Evolutionary conservation across 2,113 vertebrate species (phyloP), one percentile per base, ranked within the genome.

Genomic region (Heterochromis multidens): DNA sequence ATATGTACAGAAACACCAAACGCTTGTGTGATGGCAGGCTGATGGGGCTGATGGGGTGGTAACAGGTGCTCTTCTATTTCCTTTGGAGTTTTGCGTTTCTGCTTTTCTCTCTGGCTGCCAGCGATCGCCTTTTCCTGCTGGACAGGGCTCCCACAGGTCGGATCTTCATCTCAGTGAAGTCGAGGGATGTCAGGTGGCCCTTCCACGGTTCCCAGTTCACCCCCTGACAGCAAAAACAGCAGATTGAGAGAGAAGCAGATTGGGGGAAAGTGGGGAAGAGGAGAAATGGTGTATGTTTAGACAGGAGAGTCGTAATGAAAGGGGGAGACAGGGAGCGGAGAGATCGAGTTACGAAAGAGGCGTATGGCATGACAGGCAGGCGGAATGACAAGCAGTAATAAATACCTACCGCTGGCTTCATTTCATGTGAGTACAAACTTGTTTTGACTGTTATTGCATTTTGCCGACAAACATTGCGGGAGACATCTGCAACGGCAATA

Each of bases 201-300:
- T 98, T 98, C 97, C 97, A 98, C 0, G 97, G 97, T 82, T 98
- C 95, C 97, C 97, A 98, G 87, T 98, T 99, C 85, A 98, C 95
- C 2, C 96, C 96, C 97, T 98, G 83, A 21, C 8, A 70, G 83
- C 23, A 14, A 52, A 46, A 59, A 60, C 7, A 74, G 61, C 58
- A 46, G 67, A 82, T 80, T 79, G 59, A 81, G 11, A 11, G 25
- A 85, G 37, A 67, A 21, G 27, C 21, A 79, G 27, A 58, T 35
- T 33, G 5, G 56, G 35, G 31, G 4, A n/a, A 13, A 19, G 25
- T 56, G 12, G 25, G 6, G 19, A 13, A 31, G 19, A 35, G 12
- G 23, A 62, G 14, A 56, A 37, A 56, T 25, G 19, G 1, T 5
- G 13, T 74, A 54, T 74, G 27, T 74, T 74, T 54, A 74, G 46